phyloP scores from a whole-genome alignment of 2,113 vertebrate species.

The Desmodus rotundus region DNA sequence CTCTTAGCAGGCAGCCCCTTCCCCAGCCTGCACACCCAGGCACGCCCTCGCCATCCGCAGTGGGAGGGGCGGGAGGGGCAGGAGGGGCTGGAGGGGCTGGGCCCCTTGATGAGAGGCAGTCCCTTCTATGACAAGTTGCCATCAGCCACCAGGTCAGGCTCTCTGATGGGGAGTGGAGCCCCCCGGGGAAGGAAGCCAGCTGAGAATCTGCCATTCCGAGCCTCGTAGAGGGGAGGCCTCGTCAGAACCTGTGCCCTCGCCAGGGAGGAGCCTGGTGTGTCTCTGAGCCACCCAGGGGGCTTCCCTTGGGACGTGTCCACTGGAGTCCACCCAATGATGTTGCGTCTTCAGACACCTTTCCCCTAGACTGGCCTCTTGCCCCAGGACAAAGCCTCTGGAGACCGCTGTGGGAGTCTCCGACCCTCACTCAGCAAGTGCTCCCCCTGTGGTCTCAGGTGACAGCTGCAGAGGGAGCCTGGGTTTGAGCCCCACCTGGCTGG shows the following conservation, averaged over 20 bases:
- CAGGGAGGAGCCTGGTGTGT: neutral
- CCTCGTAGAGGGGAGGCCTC: neutral
- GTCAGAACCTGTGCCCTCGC: fast-evolving
- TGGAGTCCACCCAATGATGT: fast-evolving
- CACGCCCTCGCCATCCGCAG: too few species aligned
- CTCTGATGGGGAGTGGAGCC: neutral
- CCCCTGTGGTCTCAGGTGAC: neutral
- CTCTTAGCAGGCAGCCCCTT: neutral
- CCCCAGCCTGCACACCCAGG: too few species aligned
- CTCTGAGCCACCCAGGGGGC: neutral
- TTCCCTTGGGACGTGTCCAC: neutral
- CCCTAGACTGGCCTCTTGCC: neutral
- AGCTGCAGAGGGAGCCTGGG: neutral
- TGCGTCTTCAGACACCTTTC: neutral
- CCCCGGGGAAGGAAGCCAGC: neutral
- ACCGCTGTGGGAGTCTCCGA: neutral
- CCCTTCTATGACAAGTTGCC: fast-evolving
- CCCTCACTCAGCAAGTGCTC: neutral
- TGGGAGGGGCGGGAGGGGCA: neutral
- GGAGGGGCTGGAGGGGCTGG: neutral
- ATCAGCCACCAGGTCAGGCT: neutral
- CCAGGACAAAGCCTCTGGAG: neutral
- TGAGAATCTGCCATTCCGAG: neutral
- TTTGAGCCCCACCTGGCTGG: neutral
- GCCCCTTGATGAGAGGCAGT: neutral